phyloP scores from a whole-genome alignment of 2,797 vertebrate species.

The Cossypha polioptera region DNA sequence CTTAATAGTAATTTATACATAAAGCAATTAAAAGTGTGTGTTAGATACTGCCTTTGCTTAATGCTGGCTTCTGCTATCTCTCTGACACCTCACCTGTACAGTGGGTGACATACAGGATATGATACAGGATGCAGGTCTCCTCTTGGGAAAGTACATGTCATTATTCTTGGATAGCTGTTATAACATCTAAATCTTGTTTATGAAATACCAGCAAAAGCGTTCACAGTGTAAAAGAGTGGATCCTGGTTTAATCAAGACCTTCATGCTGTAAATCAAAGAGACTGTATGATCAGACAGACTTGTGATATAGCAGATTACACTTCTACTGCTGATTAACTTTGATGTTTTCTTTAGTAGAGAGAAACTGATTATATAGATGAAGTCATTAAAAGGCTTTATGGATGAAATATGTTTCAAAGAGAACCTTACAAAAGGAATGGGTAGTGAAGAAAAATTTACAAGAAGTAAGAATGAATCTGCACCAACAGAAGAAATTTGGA shows the following conservation, averaged over 20 bases:
- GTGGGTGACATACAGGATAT: not conserved
- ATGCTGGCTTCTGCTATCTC: not conserved
- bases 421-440: not conserved
- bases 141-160: not conserved
- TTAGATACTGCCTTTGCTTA: not conserved
- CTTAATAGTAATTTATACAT: not conserved
- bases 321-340: slow-evolving; percentile 13
- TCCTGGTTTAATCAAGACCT: slow-evolving; percentile 26
- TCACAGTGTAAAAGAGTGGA: not conserved
- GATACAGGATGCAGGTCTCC: not conserved
- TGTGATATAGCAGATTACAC: not conserved
- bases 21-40: not conserved
- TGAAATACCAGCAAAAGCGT: not conserved
- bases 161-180: not conserved
- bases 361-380: not conserved
- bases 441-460: not conserved
- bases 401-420: slow-evolving; percentile 4
- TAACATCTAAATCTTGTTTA: not conserved
- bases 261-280: slow-evolving; percentile 40
- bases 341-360: slow-evolving; percentile 31
- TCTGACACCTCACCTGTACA: not conserved
- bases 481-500: not conserved
- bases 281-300: slow-evolving; percentile 33
- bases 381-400: slow-evolving; percentile 13
- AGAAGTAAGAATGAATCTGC: not conserved